Conservation (phyloP, 2,113 vertebrate species). For the Dipodomys stephensi region DNA sequence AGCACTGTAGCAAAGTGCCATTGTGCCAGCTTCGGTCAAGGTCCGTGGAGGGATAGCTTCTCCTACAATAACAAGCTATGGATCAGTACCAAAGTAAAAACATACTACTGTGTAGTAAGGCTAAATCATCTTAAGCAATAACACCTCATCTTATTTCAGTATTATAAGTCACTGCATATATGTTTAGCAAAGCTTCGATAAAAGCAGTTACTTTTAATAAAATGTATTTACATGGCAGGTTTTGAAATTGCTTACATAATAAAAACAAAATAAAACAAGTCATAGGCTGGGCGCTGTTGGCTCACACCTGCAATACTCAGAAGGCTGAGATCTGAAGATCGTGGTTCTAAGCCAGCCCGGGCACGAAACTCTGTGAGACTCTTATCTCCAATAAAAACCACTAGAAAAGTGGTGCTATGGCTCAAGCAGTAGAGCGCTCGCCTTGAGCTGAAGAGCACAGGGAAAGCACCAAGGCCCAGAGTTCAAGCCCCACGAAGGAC, state of each 20-base stretch:
- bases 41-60: conserved; percentile 93
- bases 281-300: not conserved
- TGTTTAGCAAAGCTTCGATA: too few species aligned
- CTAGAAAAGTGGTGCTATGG: too few species aligned
- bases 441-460: too few species aligned
- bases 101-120: not conserved
- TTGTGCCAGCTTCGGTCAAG: conserved; percentile 95
- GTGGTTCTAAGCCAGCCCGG: too few species aligned
- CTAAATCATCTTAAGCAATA: not conserved
- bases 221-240: not conserved
- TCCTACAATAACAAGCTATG: conserved; percentile 83
- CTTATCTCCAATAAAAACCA: too few species aligned
- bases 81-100: not conserved
- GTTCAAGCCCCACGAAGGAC: too few species aligned
- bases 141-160: conserved; percentile 32
- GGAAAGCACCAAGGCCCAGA: too few species aligned
- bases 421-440: too few species aligned
- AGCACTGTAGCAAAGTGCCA: conserved; percentile 98
- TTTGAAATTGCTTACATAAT: conserved; percentile 41
- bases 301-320: too few species aligned
- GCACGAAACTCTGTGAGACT: too few species aligned
- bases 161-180: not conserved
- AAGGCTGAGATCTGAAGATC: too few species aligned
- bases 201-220: conserved; percentile 33
- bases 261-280: not conserved